Base-by-base conservation (phyloP, 2,888 invertebrate genomes). In the Adela reaumurella region DNA sequence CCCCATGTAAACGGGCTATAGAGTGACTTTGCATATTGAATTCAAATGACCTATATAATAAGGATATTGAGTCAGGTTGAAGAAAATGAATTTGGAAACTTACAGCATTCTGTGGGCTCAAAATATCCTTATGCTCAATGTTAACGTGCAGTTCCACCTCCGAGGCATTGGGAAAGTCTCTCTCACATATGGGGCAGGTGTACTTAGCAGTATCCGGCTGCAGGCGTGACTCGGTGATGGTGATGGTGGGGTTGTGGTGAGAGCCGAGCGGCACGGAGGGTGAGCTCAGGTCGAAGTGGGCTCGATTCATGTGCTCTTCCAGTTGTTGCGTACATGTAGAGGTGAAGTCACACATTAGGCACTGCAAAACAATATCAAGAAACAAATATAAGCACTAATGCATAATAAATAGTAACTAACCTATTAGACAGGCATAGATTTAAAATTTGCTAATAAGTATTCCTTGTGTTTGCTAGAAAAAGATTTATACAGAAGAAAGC, bases 91-190 rank as follows among this genome's bases (percentile, higher is more conserved):
- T n/a, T n/a, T n/a, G n/a, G n/a, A n/a, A n/a, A 24, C 69, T 67
- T 52, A 76, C 78, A 46, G 66, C 57, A 61, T 74, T 74, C 56
- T 76, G 77, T 1, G 88, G 90, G 65, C 90, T 90, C 49, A 90
- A 73, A 56, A 91, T 88, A 71, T 92, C 92, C 60, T 85, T 82
- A 64, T 93, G 92, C 59, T 90, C 91, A 50, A 90, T 88, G 70
- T 92, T 92, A 1, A 93, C 92, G 63, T 94, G 94, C 46, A 91
- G 70, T 67, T 92, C 92, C 47, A 93, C 82, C 63, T 91, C 90
- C 2, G 88, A 84, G n/a, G 86, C 85, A 57, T 86, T 86, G 45
- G 83, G 80, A 62, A 90, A 90, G 46, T 84, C 82, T 55, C 83
- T 83, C 51, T 85, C 83, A 68, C 93, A 93, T 44, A 93, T 82